Evolutionary conservation across 2,888 invertebrate species (phyloP).

Genomic region (Keiferia lycopersicella): DNA sequence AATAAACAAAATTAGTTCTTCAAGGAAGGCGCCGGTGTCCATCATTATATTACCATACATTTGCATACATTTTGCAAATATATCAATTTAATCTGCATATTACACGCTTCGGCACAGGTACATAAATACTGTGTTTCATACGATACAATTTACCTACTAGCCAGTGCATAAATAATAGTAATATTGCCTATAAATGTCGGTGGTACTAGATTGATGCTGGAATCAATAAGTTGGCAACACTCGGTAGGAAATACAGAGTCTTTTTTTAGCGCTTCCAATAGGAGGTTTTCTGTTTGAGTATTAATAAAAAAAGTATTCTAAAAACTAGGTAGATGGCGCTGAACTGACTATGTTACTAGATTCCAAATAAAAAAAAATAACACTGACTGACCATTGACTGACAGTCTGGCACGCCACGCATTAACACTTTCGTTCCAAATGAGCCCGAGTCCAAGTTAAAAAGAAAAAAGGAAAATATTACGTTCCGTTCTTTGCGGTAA

Average conservation of each 20-base stretch:
- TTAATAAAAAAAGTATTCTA: too few species aligned
- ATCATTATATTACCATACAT: neutral
- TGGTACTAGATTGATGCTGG: neutral
- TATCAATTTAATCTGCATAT: constrained; percentile 7
- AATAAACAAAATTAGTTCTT: neutral
- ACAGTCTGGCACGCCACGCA: too few species aligned
- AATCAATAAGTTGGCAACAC: neutral
- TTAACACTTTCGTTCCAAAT: too few species aligned
- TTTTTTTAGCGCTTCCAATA: neutral
- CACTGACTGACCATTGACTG: too few species aligned
- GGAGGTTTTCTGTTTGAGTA: too few species aligned
- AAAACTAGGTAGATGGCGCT: too few species aligned
- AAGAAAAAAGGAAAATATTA: too few species aligned
- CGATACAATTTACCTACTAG: neutral
- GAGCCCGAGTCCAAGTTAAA: too few species aligned
- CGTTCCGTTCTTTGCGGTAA: too few species aligned
- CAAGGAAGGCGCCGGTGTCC: constrained; percentile 1
- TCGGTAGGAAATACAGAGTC: neutral
- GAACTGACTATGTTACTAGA: too few species aligned
- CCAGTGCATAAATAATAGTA: neutral
- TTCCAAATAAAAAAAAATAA: too few species aligned
- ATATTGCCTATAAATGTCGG: neutral
- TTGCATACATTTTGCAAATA: constrained; percentile 7
- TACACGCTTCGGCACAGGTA: neutral
- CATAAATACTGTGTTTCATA: constrained; percentile 1